Base-by-base conservation (phyloP, 2,113 vertebrate genomes). In the Tachysurus vachellii region DNA sequence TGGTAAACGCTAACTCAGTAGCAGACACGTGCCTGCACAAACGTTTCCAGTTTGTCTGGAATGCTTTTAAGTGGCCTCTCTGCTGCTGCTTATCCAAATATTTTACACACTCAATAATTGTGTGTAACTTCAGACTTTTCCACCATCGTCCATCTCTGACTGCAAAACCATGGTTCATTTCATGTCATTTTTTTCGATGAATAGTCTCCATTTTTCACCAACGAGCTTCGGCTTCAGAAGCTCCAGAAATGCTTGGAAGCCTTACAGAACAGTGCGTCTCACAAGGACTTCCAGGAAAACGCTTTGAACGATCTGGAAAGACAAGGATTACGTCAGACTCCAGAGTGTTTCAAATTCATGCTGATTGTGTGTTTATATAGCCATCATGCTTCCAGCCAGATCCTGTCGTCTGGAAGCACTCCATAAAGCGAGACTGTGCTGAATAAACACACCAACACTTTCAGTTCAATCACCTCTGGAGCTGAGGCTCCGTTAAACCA, bases 381-480 rank as follows among this genome's bases (percentile, higher is more conserved):
- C 53, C 13, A 23, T 66, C 75, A 80, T 42, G 28, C 57, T 44
- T 83, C 42, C 31, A 61, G 62, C 79, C 44, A 79, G 64, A 80
- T 75, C 47, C 71, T 84, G 31, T 87, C 84, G 68, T 56, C 81
- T 88, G 84, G 50, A 66, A 75, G 26, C 54, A n/a, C 59, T 88
- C 80, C 21, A 28, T 61, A 36, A 54, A 61, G 59, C 36, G 23
- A 47, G 68, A 28, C 75, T 19, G 28, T 23, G 26, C 19, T 73
- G 62, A 83, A 83, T 70, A 89, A 89, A 86, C 83, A 85, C 21
- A 26, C 59, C 11, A 81, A 26, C 2, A 21, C 56, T 61, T 14
- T 28, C 42, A 31, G 31, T 31, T 59, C 50, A n/a, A 17, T 44
- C 14, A 73, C 42, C 64, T 61, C 19, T 31, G 21, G 57, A 44